A percentile compares a stretch with the other conserved stretches of the same genome.
Evolutionary conservation across 1,140 invertebrate genomes (phyloP).

Genomic region (Cylas formicarius): DNA sequence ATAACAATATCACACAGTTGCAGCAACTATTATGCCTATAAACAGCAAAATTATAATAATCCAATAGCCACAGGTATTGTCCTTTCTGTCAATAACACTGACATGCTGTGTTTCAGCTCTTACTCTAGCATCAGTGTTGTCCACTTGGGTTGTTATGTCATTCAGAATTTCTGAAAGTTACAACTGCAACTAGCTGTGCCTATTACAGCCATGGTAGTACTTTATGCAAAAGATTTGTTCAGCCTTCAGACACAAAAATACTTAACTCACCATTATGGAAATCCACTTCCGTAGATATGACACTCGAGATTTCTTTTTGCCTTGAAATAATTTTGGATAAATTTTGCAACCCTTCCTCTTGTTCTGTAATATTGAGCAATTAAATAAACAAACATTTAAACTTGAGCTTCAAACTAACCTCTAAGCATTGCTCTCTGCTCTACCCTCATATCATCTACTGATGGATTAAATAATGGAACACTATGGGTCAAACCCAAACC

Average conservation of each 20-base stretch:
- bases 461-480: too few species aligned
- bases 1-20: conserved; percentile 31
- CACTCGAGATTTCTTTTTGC: conserved; percentile 69
- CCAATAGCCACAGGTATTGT: conserved; percentile 67
- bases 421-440: conserved; percentile 35
- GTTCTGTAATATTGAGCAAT: conserved; percentile 48
- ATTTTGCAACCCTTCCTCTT: conserved; percentile 69
- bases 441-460: conserved; percentile 22
- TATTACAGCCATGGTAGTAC: too few species aligned
- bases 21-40: conserved; percentile 45
- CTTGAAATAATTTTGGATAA: conserved; percentile 67
- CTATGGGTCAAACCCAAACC: neutral
- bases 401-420: conserved; percentile 17
- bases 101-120: conserved; percentile 61
- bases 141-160: conserved; percentile 67
- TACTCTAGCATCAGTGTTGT: conserved; percentile 59
- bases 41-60: conserved; percentile 58
- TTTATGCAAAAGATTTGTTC: too few species aligned
- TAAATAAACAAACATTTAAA: conserved; percentile 6
- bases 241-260: too few species aligned
- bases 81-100: conserved; percentile 56
- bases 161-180: conserved; percentile 72
- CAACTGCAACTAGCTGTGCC: too few species aligned
- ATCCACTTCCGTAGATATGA: conserved; percentile 70
- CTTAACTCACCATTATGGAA: conserved; percentile 61